Evolutionary conservation across 64 coral and sea anemone genomes (phyloP), one percentile per base, ranked within the genome.

Genomic region (Anthopleura sola): DNA sequence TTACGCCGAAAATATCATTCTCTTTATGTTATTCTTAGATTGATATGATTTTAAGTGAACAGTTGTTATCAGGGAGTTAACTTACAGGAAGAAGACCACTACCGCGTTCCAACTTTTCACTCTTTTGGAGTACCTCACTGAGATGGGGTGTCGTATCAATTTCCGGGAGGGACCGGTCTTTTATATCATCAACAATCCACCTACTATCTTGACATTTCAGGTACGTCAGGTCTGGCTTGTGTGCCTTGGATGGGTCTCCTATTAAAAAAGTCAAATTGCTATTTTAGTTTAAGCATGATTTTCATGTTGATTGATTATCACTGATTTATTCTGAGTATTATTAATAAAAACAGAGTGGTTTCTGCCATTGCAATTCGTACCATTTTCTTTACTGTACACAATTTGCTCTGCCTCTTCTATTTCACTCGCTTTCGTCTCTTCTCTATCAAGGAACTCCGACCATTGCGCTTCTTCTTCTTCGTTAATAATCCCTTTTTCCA

Each of bases 401-500:
- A 3, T 44, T 3, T 44, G 39, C 39, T 44, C 39, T 44, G 39
- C 39, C 39, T 3, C 7, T 44, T 44, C 39, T 44, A 44, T 7
- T 7, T 13, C 49, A 50, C 29, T 0, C 20, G 13, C 53, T 39
- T 77, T 44, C 7, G 24, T 29, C 19, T 87, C 21, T 37, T 87
- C 85, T 36, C 55, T 49, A 18, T 87, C 15, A 23, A 87, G 18
- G 47, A 87, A 87, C 5, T 48, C 50, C 74, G 55, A 36, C 85
- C 85, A 87, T 20, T 87, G 46, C n/a, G 74, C 29, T 36, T 75
- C 56, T 77, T 87, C 85, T 1, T 57, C 38, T 9, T n/a, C 37
- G 18, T 56, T 55, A 5, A 87, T 77, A 6, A 78, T 55, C 19
- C 74, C 78, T 21, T 66, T 82, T 26, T 88, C 38, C 8, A 78